Percentiles rank a stretch among this genome's conserved stretches.
Evolutionary conservation across 2,113 vertebrate genomes (phyloP).

Genomic region (Pollimyrus isidori): DNA sequence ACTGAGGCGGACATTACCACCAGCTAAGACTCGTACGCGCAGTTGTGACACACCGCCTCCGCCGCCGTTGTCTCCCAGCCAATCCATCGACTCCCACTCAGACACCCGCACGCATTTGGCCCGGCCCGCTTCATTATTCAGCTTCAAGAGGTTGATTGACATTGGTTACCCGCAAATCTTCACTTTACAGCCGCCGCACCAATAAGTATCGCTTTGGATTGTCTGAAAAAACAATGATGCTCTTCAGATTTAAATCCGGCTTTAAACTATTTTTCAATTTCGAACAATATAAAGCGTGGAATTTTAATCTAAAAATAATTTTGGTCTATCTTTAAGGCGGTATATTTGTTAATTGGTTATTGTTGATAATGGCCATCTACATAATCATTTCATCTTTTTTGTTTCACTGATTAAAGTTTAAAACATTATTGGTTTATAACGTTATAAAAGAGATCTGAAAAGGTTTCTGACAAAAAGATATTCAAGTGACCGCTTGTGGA

Average conservation of each 20-base stretch:
- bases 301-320: background rate
- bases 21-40: background rate
- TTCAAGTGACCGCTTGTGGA: background rate
- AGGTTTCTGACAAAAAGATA: background rate
- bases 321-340: background rate
- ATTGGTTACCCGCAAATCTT: background rate
- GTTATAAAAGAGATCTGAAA: background rate
- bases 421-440: background rate
- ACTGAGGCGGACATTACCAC: conserved; percentile 14
- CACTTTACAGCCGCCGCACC: background rate
- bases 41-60: conserved; percentile 12
- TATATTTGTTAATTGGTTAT: background rate
- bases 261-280: background rate
- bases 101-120: conserved; percentile 6
- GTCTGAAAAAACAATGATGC: background rate
- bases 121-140: conserved; percentile 11
- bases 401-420: background rate
- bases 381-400: background rate
- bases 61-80: conserved; percentile 13
- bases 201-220: background rate
- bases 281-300: background rate
- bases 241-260: background rate
- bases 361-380: background rate
- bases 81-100: conserved; percentile 9
- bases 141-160: background rate